Conservation (phyloP, 64 coral and sea anemone species). For the Montipora efflorescens region DNA sequence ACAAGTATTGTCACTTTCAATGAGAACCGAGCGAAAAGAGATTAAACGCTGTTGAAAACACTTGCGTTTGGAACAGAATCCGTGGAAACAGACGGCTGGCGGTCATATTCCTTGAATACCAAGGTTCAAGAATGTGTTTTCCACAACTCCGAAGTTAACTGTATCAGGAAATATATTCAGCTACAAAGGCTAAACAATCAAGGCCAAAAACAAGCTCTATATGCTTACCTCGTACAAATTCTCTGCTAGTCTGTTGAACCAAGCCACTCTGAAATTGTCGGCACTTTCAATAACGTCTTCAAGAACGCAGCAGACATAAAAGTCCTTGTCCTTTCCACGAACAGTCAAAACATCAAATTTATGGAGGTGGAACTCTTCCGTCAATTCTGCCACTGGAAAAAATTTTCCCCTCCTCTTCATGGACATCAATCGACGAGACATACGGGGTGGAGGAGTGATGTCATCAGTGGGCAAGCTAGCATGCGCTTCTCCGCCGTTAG, state of each 20-base stretch:
- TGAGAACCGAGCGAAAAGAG: too few species aligned
- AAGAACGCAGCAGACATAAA: constrained; percentile 85
- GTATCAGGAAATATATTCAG: too few species aligned
- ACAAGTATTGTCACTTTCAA: too few species aligned
- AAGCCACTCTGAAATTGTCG: constrained; percentile 71
- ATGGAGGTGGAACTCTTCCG: constrained; percentile 85
- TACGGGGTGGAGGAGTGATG: constrained; percentile 35
- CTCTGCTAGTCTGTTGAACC: constrained; percentile 78
- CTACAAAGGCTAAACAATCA: not conserved
- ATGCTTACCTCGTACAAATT: constrained; percentile 86
- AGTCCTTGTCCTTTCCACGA: constrained; percentile 85
- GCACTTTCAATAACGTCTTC: constrained; percentile 76
- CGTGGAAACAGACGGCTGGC: too few species aligned
- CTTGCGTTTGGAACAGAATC: too few species aligned
- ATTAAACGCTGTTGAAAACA: too few species aligned
- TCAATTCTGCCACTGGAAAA: constrained; percentile 61
- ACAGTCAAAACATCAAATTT: constrained; percentile 89
- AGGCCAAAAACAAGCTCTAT: not conserved
- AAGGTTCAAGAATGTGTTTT: too few species aligned
- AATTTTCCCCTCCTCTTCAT: constrained; percentile 75
- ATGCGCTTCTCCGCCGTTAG: not conserved
- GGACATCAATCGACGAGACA: constrained; percentile 85
- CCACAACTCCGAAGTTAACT: too few species aligned
- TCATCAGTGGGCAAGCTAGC: not conserved
- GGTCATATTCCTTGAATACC: too few species aligned